Base-by-base conservation (phyloP, 2,888 invertebrate genomes). In the Parthenolecanium corni region DNA sequence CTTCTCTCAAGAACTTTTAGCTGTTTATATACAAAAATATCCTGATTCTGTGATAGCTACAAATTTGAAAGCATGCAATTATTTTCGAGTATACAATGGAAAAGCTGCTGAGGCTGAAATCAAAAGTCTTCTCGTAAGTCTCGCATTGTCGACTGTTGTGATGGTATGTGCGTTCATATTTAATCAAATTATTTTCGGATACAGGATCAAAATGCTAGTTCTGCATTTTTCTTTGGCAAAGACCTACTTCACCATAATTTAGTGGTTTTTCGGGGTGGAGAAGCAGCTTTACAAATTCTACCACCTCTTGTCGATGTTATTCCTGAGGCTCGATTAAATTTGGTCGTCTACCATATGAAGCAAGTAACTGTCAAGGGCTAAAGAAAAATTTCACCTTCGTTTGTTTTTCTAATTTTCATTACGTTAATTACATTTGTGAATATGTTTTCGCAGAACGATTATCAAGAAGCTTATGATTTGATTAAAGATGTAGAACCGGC, bases 1-100 rank as follows among this genome's bases (percentile, higher is more conserved):
- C 74, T 94, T 95, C 52, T 94, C 96, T 0, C 94, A 96, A 75
- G 96, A 96, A 76, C 92, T 95, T n/a, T 77, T 96, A 14, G 88
- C 89, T 21, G 84, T 92, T 21, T 98, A 98, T 74, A 77, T 98
- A 57, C 87, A 89, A 65, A 87, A 89, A 71, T 87, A 85, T 74
- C 85, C 91, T 2, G 93, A 95, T 69, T 96, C 96, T 66, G 91
- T 93, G 0, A 89, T 94, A 65, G 97, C 96, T 0, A 84, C 90
- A 24, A 98, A 98, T 77, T 79, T 98, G 63, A 94, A 94, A 74
- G 81, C 88, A 0, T 87, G 88, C 72, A 88, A 87, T 72, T 83
- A 85, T 70, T 89, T 86, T 72, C 79, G 84, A 52, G 77, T 97
- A 36, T 96, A 94, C 73, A 94, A 94, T 71, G 95, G 95, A 2